Percentiles rank a stretch among this genome's conserved stretches.
Evolutionary conservation across 2,113 vertebrate genomes (phyloP).

Genomic region (Antechinus stuartii): DNA sequence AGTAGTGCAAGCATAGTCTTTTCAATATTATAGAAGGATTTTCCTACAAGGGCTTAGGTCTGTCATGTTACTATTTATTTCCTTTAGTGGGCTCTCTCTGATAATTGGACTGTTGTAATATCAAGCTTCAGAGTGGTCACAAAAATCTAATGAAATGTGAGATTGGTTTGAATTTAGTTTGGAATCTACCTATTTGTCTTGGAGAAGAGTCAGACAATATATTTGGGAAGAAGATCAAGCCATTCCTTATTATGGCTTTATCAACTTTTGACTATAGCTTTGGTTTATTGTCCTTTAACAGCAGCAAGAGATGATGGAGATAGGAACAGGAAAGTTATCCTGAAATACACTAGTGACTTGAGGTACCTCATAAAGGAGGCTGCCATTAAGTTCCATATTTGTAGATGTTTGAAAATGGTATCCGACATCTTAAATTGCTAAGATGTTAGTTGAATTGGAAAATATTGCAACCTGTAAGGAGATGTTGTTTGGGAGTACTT

Average conservation of each 20-base stretch:
- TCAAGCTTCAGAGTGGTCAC: not conserved
- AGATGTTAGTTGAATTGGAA: constrained; percentile 3
- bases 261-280: constrained; percentile 46
- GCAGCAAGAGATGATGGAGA: constrained; percentile 36
- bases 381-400: constrained; percentile 1
- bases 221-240: constrained; percentile 42
- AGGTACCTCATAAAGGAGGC: constrained; percentile 21
- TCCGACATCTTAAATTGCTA: constrained; percentile 25
- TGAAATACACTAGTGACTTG: constrained; percentile 10
- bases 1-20: constrained; percentile 35
- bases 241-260: constrained; percentile 58
- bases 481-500: not conserved
- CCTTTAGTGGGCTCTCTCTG: constrained; percentile 12
- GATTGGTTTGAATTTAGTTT: constrained; percentile 52
- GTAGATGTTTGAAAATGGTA: constrained; percentile 30
- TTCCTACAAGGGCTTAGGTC: constrained; percentile 38
- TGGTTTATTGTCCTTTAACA: constrained; percentile 42
- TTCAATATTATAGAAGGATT: constrained; percentile 35
- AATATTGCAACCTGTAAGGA: not conserved
- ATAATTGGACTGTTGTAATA: not conserved
- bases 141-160: not conserved
- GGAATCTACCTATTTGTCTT: constrained; percentile 33
- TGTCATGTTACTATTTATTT: not conserved
- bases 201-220: constrained; percentile 51
- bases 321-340: constrained; percentile 27